Evolutionary conservation across 2,113 vertebrate species (phyloP).

Genomic region (chimpanzee (Pan troglodytes)): NHGRI_mPanTro3-v2.1_pri NC_072401.2:33845001-33845500

Average conservation of each 20-base stretch:
- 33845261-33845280: background rate
- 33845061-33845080: conserved; percentile 62
- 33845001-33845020: conserved; percentile 59
- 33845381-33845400: background rate
- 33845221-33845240: background rate
- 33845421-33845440: background rate
- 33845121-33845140: conserved; percentile 51
- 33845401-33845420: background rate
- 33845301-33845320: background rate
- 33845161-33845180: conserved; percentile 38
- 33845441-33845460: background rate
- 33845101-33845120: conserved; percentile 61
- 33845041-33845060: conserved; percentile 69
- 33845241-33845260: background rate
- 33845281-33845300: background rate
- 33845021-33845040: conserved; percentile 43
- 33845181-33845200: conserved; percentile 26
- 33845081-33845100: conserved; percentile 68
- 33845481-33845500: background rate
- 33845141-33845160: conserved; percentile 30
- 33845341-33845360: background rate
- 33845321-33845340: background rate
- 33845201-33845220: conserved; percentile 41
- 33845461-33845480: background rate
- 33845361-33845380: background rate